Evolutionary conservation across 2,797 vertebrate species (phyloP), one percentile per base, ranked within the genome.

Genomic region (Simalia tracyae): DNA sequence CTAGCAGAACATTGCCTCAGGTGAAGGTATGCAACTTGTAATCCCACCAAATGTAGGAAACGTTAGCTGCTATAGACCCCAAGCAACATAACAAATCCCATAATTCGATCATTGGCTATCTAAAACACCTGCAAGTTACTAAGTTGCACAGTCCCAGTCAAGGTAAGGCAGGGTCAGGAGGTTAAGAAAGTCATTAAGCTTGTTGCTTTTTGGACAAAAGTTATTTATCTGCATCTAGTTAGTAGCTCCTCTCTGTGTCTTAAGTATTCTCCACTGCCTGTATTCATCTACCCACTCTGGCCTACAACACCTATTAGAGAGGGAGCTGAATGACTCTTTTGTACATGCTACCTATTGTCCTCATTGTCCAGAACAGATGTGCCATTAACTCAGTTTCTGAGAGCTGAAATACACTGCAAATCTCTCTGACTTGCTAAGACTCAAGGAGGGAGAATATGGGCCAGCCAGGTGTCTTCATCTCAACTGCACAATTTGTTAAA

Each of bases 401-500:
- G 64, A 76, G 19, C 57, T 60, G 24, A 92, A 81, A 50, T 36
- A 7, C 22, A 28, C 10, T 56, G 46, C n/a, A 61, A 87, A 90
- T 17, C 87, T 46, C 46, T 50, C 36, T 36, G 90, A 24, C 15
- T 8, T 19, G 42, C 17, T 28, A 57, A 61, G 46, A 72, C 86
- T 28, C 46, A 61, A 59, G 28, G 84, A 84, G 60, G 28, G 6
- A 64, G 36, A 64, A 60, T 36, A 11, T 0, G 9, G 50, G 66
- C 46, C 31, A 86, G 64, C 59, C 84, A 5, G 85, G 66, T 87
- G 88, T 68, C 61, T 88, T 93, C 57, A 64, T 81, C 66, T 93
- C 91, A 92, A 14, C 54, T 26, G 50, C 22, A 87, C 46, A 90
- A 90, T 90, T 93, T 90, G 84, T 93, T 46, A 28, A 61, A 85